Percentiles rank a stretch among this genome's conserved stretches.
Evolutionary conservation across 2,797 vertebrate genomes (phyloP).

Genomic region (Thalassophryne amazonica): DNA sequence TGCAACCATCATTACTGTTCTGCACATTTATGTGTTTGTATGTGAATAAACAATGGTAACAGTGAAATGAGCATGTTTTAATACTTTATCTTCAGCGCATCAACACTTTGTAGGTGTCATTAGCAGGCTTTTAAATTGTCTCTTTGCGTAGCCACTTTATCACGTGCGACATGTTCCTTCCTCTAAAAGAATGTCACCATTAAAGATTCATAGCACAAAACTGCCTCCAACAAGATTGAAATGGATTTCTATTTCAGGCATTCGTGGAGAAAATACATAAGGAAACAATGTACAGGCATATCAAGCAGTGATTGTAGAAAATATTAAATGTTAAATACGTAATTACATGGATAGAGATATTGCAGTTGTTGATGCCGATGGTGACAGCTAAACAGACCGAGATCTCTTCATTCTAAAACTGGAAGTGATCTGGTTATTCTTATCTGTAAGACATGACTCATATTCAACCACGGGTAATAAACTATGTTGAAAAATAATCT

Average conservation of each 20-base stretch:
- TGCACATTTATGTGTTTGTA: slow-evolving; percentile 30
- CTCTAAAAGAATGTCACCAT: slow-evolving; percentile 57
- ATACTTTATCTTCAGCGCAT: slow-evolving; percentile 5
- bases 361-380: too few species aligned
- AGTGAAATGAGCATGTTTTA: slow-evolving; percentile 15
- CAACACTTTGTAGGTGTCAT: slow-evolving; percentile 16
- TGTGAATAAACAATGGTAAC: slow-evolving; percentile 23
- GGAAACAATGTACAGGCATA: slow-evolving; percentile 10
- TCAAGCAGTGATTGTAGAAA: slow-evolving; percentile 41
- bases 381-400: too few species aligned
- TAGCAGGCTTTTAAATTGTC: slow-evolving; percentile 43
- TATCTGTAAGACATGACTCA: too few species aligned
- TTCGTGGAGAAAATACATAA: slow-evolving; percentile 19
- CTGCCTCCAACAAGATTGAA: slow-evolving; percentile 35
- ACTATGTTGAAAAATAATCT: too few species aligned
- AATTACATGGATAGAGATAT: too few species aligned
- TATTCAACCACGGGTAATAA: too few species aligned
- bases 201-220: slow-evolving; percentile 72
- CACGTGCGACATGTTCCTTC: slow-evolving; percentile 37
- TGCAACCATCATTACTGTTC: slow-evolving; percentile 10
- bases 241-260: slow-evolving; percentile 25
- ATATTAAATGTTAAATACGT: too few species aligned
- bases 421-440: too few species aligned
- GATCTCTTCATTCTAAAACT: too few species aligned
- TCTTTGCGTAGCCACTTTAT: slow-evolving; percentile 26